phyloP scores from a whole-genome alignment of 1,140 invertebrate species.

The Aphis craccivora region DNA sequence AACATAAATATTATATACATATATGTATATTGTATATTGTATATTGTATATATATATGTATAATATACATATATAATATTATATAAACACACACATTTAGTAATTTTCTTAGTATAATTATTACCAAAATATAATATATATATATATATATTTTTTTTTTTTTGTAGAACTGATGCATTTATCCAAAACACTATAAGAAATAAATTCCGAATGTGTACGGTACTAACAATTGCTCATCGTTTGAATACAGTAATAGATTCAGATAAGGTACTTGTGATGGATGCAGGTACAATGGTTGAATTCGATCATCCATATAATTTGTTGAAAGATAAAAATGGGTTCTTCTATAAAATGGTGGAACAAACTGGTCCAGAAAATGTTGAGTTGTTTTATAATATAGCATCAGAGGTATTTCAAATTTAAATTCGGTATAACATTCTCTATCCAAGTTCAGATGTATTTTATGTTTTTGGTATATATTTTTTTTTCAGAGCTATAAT shows the following conservation, averaged over 20 bases:
- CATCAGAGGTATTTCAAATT: slow-evolving; percentile 59
- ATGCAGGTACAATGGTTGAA: background rate
- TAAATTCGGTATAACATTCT: background rate
- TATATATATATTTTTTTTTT: background rate
- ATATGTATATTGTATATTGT: too few relatives aligned
- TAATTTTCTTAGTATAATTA: background rate
- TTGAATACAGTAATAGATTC: background rate
- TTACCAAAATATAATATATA: background rate
- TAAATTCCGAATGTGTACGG: slow-evolving; percentile 6
- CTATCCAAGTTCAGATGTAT: background rate
- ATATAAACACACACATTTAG: background rate
- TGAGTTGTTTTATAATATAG: background rate
- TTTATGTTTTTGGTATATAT: background rate
- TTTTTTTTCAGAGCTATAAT: background rate
- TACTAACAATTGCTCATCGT: background rate
- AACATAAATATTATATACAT: background rate
- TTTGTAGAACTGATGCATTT: background rate
- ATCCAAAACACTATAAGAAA: background rate
- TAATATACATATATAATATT: too few relatives aligned
- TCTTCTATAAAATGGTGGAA: background rate
- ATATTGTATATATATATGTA: too few relatives aligned
- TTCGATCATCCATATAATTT: background rate
- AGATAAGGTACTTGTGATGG: background rate
- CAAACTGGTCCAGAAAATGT: background rate
- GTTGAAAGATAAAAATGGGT: background rate